Conservation (phyloP, 2,113 vertebrate genomes). For the Mobula hypostoma region DNA sequence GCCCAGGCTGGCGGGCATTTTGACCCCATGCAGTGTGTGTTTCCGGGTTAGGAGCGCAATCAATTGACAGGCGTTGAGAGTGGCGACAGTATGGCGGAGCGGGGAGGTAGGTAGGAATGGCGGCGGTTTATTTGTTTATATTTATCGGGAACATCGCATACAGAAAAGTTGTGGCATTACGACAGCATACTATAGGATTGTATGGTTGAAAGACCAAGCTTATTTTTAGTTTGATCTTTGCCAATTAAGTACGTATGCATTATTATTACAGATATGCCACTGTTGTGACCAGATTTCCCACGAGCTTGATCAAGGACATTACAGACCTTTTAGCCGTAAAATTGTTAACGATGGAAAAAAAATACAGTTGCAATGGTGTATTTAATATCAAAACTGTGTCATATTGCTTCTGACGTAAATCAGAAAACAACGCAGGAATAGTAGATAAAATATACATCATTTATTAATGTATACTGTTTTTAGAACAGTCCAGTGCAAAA, state of each 20-base stretch:
- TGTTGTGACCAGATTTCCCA: background rate
- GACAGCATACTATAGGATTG: background rate
- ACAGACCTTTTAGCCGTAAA: background rate
- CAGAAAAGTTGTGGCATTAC: background rate
- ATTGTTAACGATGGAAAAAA: background rate
- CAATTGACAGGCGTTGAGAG: background rate
- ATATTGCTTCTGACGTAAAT: background rate
- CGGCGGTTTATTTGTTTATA: background rate
- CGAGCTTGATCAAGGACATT: background rate
- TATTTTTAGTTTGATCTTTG: background rate
- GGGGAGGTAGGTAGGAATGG: background rate
- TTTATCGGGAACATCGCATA: background rate
- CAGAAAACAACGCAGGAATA: background rate
- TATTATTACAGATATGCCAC: background rate
- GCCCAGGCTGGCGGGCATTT: background rate
- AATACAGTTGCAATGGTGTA: background rate
- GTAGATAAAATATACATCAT: too few relatives aligned
- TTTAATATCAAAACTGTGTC: background rate
- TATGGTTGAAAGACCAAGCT: background rate
- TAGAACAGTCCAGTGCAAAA: background rate
- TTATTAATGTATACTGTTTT: background rate
- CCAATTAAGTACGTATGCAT: background rate
- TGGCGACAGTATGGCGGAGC: slow-evolving; percentile 16
- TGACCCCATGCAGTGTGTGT: background rate
- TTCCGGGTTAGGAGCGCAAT: slow-evolving; percentile 21